phyloP scores from a whole-genome alignment of 2,888 invertebrate genomes.

The Drosophila neotestacea region DNA sequence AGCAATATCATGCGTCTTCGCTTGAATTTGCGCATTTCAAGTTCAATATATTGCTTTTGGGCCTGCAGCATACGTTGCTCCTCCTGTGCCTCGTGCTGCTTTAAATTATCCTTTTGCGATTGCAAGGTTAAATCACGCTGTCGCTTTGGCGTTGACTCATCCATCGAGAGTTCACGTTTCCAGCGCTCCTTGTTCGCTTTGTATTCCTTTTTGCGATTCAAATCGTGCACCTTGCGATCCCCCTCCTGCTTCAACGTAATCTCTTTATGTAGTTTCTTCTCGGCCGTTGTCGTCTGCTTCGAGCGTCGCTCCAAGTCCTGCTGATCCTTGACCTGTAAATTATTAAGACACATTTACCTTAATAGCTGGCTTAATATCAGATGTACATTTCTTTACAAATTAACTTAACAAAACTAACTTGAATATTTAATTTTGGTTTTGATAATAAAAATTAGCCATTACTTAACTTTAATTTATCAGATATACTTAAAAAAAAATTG shows the following conservation, averaged over 20 bases:
- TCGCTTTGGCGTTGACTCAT: constrained; percentile 95
- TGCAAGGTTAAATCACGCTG: constrained; percentile 96
- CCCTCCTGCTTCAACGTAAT: constrained; percentile 95
- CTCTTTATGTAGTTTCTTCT: constrained; percentile 97
- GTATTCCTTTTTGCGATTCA: constrained; percentile 98
- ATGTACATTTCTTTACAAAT: too few relatives aligned
- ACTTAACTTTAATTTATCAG: too few relatives aligned
- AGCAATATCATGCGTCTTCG: constrained; percentile 94
- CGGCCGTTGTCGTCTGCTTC: constrained; percentile 94
- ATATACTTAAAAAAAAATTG: too few relatives aligned
- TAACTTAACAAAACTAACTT: too few relatives aligned
- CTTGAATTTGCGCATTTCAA: constrained; percentile 96
- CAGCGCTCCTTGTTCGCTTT: constrained; percentile 98
- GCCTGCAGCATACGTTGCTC: constrained; percentile 94
- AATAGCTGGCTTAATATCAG: too few relatives aligned
- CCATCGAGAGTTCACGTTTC: constrained; percentile 96
- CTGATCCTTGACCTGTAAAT: constrained; percentile 88
- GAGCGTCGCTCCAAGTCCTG: constrained; percentile 92
- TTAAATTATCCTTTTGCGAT: constrained; percentile 95
- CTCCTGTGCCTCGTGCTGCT: constrained; percentile 95
- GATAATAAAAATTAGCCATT: too few relatives aligned
- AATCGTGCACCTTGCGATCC: constrained; percentile 95
- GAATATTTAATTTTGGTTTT: too few relatives aligned
- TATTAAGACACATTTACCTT: not conserved
- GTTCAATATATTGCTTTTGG: constrained; percentile 95